Evolutionary conservation across 2,888 invertebrate species (phyloP), one percentile per base, ranked within the genome.

Genomic region (Operophtera brumata): DNA sequence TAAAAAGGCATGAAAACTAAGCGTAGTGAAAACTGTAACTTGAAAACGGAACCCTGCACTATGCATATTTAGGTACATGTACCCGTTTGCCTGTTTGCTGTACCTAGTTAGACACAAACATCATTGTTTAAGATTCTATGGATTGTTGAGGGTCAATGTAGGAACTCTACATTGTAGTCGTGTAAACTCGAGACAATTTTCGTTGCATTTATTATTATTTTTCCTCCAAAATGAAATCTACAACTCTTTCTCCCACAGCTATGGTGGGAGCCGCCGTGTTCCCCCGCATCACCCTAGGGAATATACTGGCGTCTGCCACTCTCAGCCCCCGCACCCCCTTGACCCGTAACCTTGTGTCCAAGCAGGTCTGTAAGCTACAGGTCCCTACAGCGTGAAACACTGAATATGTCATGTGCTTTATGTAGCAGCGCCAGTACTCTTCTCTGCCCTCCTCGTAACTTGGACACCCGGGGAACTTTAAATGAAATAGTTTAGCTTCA

Each of bases 371-470:
- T 49, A 84, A 54, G 41, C 73, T 67, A 35, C 71, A 67, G 47
- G 83, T 77, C 40, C 86, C 85, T 52, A 66, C 72, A 32, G 83
- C 69, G 63, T 85, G 85, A 62, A 65, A 77, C 49, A 70, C 76
- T 14, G 78, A 59, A 42, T 65, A 66, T 51, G 84, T 82, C 78
- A 84, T 67, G 59, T 82, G 79, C 9, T 78, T 72, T 45, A 55
- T 67, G 67, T 82, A 84, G 60, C 86, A 85, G n/a, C 57, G 58
- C 82, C 81, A 83, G 68, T 84, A 85, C 2, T 26, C 59, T 2
- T 25, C 25, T 0, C 54, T 52, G 7, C 58, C 61, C 2, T 14
- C 42, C 8, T 37, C 56, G 25, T 60, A 57, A 7, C 5, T 0
- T 14, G 77, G 75, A 51, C 86, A 85, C 0, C 64, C 77, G 5